These are phyloP conservation scores for Cantharis flavilabris DNA, from an alignment of 2,888 invertebrate genomes.

Conservation along the genomic window DNA sequence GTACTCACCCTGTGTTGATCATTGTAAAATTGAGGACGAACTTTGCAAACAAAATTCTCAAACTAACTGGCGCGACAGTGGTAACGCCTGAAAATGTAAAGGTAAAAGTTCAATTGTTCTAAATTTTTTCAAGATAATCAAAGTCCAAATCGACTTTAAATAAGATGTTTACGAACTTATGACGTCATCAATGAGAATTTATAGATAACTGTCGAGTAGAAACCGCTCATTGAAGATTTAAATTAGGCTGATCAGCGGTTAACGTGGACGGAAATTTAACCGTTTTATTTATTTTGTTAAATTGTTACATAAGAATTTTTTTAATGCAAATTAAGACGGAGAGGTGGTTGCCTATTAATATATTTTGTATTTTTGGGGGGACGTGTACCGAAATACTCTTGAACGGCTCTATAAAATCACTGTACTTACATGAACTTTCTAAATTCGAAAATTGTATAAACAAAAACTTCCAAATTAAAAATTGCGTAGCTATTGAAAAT, in stretches of 20 bases:
- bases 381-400: not conserved
- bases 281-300: not conserved
- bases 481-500: not conserved
- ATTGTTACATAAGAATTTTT: not conserved
- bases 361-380: not conserved
- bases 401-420: not conserved
- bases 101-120: not conserved
- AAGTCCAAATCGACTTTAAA: not conserved
- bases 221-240: not conserved
- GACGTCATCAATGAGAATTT: not conserved
- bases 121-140: not conserved
- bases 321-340: not conserved
- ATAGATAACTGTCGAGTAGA: not conserved
- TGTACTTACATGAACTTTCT: not conserved
- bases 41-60: not conserved
- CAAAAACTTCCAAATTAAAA: not conserved
- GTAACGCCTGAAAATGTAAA: not conserved
- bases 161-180: not conserved
- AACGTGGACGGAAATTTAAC: not conserved
- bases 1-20: constrained; percentile 9
- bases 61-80: not conserved
- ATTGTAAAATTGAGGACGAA: not conserved
- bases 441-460: not conserved
- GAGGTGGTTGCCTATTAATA: not conserved
- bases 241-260: not conserved